A percentile compares a stretch with the other conserved stretches of the same genome.
Evolutionary conservation across 1,140 invertebrate species (phyloP).

Genomic region (Octopus bimaculoides): DNA sequence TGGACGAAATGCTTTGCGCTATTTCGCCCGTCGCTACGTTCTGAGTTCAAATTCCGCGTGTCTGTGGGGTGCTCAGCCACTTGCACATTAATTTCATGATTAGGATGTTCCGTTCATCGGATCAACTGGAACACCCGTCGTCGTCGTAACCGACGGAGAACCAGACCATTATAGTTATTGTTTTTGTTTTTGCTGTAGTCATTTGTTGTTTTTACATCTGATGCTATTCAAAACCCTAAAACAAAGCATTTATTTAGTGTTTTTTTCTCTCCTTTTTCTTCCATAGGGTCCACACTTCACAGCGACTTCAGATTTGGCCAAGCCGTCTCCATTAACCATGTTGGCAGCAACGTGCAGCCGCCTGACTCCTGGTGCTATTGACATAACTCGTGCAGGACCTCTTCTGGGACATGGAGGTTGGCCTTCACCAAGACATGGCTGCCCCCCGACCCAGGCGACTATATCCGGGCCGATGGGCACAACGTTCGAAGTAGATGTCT

Average conservation of each 20-base stretch:
- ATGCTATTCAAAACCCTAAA: neutral
- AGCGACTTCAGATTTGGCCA: neutral
- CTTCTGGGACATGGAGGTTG: neutral
- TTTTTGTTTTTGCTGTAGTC: neutral
- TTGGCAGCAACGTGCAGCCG: constrained; percentile 18
- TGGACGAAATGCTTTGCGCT: no score
- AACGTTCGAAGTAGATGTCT: neutral
- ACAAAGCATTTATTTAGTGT: neutral
- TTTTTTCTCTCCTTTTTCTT: neutral
- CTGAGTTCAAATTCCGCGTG: no score
- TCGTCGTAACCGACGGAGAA: neutral
- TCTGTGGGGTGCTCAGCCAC: no score
- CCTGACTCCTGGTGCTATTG: constrained; percentile 12
- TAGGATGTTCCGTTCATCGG: no score
- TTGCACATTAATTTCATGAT: no score
- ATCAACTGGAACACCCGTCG: neutral
- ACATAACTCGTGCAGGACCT: neutral
- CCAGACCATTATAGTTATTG: neutral
- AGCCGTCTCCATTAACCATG: constrained; percentile 15
- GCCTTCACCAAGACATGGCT: constrained; percentile 15
- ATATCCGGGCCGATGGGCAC: neutral
- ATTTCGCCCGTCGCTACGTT: no score
- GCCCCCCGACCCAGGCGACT: constrained; percentile 18
- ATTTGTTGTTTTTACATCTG: neutral
- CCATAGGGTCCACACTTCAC: neutral